These are phyloP conservation scores for Sebastes itinus DNA, from an alignment of 2,797 vertebrate species.

Conservation along the genomic window DNA sequence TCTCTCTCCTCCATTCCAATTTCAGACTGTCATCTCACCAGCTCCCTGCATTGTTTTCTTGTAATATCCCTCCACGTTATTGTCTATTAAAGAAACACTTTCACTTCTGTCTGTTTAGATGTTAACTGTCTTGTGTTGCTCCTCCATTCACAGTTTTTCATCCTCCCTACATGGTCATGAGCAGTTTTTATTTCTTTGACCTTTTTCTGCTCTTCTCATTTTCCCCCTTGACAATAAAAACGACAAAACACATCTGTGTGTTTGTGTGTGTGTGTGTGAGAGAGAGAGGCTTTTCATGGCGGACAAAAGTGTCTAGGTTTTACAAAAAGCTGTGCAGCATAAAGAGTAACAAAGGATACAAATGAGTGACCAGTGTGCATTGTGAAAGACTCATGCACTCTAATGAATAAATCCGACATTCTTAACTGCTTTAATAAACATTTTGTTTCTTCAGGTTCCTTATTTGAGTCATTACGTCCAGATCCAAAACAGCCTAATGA, in stretches of 20 bases:
- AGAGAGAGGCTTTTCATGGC: background rate
- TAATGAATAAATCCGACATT: background rate
- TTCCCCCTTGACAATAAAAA: background rate
- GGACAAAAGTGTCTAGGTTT: background rate
- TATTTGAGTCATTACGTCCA: background rate
- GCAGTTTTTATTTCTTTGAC: background rate
- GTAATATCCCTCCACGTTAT: slow-evolving; percentile 4
- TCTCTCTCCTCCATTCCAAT: background rate
- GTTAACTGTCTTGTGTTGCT: background rate
- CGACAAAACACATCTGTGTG: background rate
- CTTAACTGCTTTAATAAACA: background rate
- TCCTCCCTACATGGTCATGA: background rate
- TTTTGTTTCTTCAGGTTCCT: background rate
- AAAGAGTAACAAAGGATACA: background rate
- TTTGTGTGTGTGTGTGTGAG: background rate
- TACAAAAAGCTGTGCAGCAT: background rate
- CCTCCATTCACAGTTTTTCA: background rate
- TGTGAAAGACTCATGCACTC: background rate
- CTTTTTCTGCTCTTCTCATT: slow-evolving; percentile 3
- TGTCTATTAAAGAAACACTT: background rate
- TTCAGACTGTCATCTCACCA: background rate
- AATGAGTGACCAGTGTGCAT: background rate
- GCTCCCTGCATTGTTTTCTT: background rate
- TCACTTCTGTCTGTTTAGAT: background rate
- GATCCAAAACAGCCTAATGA: background rate